Conservation (phyloP, 2,888 invertebrate species). For the Hyppa rectilinea region DNA sequence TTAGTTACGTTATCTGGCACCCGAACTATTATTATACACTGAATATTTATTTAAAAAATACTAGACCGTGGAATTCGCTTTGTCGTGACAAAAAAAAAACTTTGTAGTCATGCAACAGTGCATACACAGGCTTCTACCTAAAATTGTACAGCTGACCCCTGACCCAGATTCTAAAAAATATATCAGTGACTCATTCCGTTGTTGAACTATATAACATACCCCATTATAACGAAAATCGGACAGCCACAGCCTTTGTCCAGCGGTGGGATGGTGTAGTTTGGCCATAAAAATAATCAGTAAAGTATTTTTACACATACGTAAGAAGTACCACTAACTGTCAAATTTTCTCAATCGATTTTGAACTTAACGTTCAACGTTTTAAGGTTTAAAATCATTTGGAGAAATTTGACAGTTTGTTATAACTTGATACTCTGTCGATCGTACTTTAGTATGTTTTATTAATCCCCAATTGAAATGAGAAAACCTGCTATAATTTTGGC, state of each 20-base stretch:
- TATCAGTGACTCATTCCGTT: neutral
- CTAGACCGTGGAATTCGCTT: neutral
- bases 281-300: neutral
- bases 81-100: neutral
- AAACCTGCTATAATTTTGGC: neutral
- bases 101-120: neutral
- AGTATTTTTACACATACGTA: too few relatives aligned
- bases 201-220: too few relatives aligned
- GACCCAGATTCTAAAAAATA: constrained; percentile 28
- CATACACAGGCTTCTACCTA: neutral
- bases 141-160: constrained; percentile 27
- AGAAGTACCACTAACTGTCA: too few relatives aligned
- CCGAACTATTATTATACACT: too few relatives aligned
- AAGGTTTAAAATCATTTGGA: too few relatives aligned
- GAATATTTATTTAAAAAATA: neutral
- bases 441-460: neutral
- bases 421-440: too few relatives aligned
- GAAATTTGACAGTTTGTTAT: too few relatives aligned
- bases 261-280: neutral
- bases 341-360: too few relatives aligned
- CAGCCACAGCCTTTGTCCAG: neutral
- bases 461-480: neutral
- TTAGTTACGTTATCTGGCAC: neutral
- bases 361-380: too few relatives aligned
- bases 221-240: too few relatives aligned